A percentile compares a stretch with the other conserved stretches of the same genome.
phyloP scores from a whole-genome alignment of 2,797 vertebrate species.

The Micrastur ruficollis region DNA sequence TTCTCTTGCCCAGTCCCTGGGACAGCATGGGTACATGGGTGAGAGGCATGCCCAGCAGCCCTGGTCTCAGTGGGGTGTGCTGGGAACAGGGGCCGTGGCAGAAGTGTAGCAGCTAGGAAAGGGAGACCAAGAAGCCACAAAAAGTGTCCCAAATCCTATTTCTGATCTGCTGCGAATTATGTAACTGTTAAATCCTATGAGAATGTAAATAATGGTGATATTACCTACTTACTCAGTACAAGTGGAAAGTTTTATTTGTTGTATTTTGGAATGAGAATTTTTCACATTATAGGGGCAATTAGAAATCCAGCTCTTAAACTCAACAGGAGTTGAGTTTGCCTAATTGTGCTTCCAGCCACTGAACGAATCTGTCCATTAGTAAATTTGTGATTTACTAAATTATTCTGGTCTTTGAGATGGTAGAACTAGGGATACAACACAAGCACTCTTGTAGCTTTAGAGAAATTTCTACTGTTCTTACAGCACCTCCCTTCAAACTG shows the following conservation, averaged over 20 bases:
- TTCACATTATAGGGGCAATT: neutral
- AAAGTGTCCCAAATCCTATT: neutral
- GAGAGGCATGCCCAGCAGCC: neutral
- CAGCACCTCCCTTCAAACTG: neutral
- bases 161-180: neutral
- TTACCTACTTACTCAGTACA: neutral
- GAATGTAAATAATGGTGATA: neutral
- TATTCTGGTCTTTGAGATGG: neutral
- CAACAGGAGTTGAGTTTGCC: neutral
- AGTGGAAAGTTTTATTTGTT: neutral
- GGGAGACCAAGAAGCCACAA: neutral
- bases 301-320: neutral
- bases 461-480: neutral
- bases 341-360: neutral
- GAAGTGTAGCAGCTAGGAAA: neutral
- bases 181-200: neutral
- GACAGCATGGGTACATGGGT: accelerated
- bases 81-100: neutral
- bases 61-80: neutral
- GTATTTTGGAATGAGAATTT: neutral
- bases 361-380: neutral
- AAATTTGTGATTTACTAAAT: neutral
- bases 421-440: neutral
- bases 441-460: neutral
- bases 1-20: neutral